Conservation (phyloP, 2,888 invertebrate genomes). For the Amitus sp. region DNA sequence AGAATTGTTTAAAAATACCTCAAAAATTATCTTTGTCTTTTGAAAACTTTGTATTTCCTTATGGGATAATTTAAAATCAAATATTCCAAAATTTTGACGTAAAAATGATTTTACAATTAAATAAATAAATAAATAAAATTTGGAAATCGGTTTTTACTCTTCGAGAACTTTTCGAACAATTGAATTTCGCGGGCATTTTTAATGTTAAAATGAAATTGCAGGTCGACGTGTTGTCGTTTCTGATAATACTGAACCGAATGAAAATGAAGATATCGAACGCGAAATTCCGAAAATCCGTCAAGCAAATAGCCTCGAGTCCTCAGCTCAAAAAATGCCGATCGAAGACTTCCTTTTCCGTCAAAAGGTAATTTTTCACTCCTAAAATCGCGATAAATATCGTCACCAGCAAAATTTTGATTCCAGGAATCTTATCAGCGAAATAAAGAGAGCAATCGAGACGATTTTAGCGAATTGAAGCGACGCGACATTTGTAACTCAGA, state of each 20-base stretch:
- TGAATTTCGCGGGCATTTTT: not conserved
- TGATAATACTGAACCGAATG: conserved; percentile 39
- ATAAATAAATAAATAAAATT: no score
- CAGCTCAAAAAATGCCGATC: not conserved
- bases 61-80: no score
- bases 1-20: no score
- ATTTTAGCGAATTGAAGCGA: not conserved
- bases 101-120: no score
- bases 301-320: conserved; percentile 14
- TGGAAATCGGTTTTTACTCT: no score
- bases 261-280: conserved; percentile 19
- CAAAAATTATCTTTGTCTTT: no score
- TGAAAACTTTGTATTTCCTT: no score
- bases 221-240: conserved; percentile 42
- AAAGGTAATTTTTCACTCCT: conserved; percentile 21
- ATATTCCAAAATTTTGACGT: no score
- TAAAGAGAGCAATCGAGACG: conserved; percentile 4
- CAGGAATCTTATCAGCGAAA: conserved; percentile 27
- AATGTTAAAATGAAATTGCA: conserved; percentile 19
- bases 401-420: conserved; percentile 16
- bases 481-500: not conserved
- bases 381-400: not conserved
- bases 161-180: no score
- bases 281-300: conserved; percentile 9
- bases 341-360: conserved; percentile 3